A percentile compares a stretch with the other conserved stretches of the same genome.
Conservation (phyloP, 2,113 vertebrate species). For the Tupaia tana region DNA sequence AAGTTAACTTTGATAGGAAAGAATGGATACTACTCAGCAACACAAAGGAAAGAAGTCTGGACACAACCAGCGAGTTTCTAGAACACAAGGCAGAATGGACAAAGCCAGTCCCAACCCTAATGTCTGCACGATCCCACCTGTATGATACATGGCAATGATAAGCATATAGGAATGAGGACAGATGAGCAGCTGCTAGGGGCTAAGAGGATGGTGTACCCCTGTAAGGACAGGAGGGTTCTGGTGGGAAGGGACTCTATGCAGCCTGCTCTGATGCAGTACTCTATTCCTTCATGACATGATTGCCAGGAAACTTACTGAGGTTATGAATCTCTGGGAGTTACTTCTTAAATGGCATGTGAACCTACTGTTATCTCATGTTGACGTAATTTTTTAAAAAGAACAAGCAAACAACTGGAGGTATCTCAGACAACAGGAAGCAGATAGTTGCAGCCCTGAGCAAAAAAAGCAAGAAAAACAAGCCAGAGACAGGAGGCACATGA, state of each 20-base stretch:
- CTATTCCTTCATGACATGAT: background rate
- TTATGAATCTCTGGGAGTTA: background rate
- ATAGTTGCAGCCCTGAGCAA: background rate
- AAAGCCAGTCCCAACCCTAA: too few relatives aligned
- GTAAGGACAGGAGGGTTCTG: too few relatives aligned
- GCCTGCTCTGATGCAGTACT: too few relatives aligned
- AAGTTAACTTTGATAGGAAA: background rate
- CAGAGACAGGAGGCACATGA: background rate
- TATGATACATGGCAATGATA: background rate
- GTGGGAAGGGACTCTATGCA: too few relatives aligned
- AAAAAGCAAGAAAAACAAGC: background rate
- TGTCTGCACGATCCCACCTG: background rate
- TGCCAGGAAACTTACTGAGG: background rate
- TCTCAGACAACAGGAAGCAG: background rate
- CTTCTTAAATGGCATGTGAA: background rate
- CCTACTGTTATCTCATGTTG: background rate
- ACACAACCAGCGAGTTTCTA: background rate
- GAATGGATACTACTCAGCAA: background rate
- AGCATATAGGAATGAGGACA: background rate
- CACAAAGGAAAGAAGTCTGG: background rate
- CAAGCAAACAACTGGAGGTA: background rate
- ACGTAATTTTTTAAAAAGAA: background rate
- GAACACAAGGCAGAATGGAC: background rate
- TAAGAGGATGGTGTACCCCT: rapidly evolving
- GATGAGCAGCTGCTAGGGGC: background rate